These are phyloP conservation scores for Delichon dasypus DNA, from an alignment of 2,797 vertebrate genomes.

Conservation along the genomic window DNA sequence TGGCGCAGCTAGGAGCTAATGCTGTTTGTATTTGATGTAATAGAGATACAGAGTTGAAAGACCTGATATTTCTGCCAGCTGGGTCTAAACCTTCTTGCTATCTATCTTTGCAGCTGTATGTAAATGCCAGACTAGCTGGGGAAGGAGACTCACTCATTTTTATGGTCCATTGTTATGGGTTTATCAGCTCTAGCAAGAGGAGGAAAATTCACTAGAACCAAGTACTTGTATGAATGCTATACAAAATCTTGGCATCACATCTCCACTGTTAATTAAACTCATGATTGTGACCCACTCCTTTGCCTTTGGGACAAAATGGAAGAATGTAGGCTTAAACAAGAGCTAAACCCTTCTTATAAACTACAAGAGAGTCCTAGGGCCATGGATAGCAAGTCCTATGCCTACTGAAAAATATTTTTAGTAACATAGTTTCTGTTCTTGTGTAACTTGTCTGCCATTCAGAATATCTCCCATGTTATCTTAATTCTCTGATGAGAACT, in stretches of 20 bases:
- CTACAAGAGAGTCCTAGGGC: background rate
- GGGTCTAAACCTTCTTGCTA: background rate
- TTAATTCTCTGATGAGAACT: background rate
- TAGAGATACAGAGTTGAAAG: slow-evolving; percentile 46
- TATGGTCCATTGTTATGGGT: background rate
- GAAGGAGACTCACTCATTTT: background rate
- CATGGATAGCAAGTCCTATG: fast-evolving
- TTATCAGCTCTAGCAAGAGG: slow-evolving; percentile 38
- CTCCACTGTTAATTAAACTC: background rate
- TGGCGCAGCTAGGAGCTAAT: background rate
- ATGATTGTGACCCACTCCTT: background rate
- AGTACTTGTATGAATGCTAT: background rate
- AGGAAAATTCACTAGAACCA: background rate
- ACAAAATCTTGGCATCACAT: background rate
- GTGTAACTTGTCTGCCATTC: background rate
- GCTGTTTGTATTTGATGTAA: slow-evolving; percentile 47
- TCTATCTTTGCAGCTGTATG: slow-evolving; percentile 53
- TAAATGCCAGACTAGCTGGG: slow-evolving; percentile 21
- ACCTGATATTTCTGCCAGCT: slow-evolving; percentile 28
- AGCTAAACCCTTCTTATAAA: background rate
- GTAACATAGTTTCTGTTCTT: background rate
- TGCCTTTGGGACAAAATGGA: background rate
- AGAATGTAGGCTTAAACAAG: background rate
- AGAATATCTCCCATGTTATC: background rate
- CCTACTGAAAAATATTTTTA: background rate